Evolutionary conservation across 2,888 invertebrate species (phyloP), one percentile per base, ranked within the genome.

Genomic region (Apomyelois bistriatella): DNA sequence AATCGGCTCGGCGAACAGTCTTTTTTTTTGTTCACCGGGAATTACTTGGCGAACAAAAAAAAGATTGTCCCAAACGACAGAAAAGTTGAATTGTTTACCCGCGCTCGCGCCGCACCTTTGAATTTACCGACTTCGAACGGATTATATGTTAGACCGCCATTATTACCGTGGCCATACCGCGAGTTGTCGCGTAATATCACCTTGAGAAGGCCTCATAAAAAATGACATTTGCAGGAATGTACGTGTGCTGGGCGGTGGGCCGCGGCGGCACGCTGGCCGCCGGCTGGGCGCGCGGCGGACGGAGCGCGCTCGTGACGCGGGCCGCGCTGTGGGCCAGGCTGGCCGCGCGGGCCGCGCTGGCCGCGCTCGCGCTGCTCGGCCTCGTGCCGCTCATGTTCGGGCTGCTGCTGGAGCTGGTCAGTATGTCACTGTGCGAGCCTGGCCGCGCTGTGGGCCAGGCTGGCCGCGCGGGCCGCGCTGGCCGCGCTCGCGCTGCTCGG

Each of bases 311-410:
- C 62, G 76, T 93, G n/a, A 91, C 93, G 30, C 92, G 95, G 48
- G 84, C 95, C 0, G 93, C 93, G 60, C 93, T 94, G 60, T 96
- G 96, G 96, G 91, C 93, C 10, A 87, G 94, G 0, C 83, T 95
- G 66, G 96, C 95, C 0, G 86, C 93, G 1, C 95, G 97, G 62
- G 95, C 96, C 8, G 92, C 95, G 0, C 89, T 96, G 15, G 95
- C 97, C 0, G 94, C 96, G 0, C 81, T 93, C 0, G 92, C 98
- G 10, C 91, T 99, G 62, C 91, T 99, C 35, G 97, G 98, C 1
- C 92, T 99, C 0, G 95, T 99, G 65, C 99, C 98, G 0, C 91
- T 98, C 52, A 91, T 99, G 62, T 96, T 98, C 73, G 99, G 99
- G 0, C 86, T 99, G 59, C 92, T 98, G 49, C 92, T 99, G 58